Evolutionary conservation across 2,113 vertebrate species (phyloP).

Genomic region (Poecilia latipinna): DNA sequence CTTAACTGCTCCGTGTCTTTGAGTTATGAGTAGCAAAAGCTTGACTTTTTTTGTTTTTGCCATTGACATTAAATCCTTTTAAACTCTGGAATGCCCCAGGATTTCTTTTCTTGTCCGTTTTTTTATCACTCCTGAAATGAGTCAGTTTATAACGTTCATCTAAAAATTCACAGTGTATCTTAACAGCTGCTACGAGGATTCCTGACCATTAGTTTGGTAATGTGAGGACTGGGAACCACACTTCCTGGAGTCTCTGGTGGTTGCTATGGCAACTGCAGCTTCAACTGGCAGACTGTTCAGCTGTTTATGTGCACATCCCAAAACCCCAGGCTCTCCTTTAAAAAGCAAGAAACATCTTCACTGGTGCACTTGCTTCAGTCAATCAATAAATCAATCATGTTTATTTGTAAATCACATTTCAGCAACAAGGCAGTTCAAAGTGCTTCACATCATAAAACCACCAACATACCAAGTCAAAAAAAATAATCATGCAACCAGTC

Average conservation of each 20-base stretch:
- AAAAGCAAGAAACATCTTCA: not conserved
- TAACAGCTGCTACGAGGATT: not conserved
- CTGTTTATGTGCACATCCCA: not conserved
- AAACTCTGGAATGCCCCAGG: not conserved
- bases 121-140: not conserved
- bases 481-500: too few relatives aligned
- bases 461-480: too few relatives aligned
- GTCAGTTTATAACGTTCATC: not conserved
- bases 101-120: not conserved
- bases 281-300: not conserved
- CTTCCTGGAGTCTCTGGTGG: slow-evolving; percentile 5
- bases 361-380: not conserved
- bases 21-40: too few relatives aligned
- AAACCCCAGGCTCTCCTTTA: not conserved
- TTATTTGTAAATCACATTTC: too few relatives aligned
- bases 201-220: not conserved
- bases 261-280: slow-evolving; percentile 39
- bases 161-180: not conserved
- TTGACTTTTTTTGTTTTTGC: not conserved
- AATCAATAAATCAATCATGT: too few relatives aligned
- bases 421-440: too few relatives aligned
- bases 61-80: not conserved
- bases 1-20: too few relatives aligned
- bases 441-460: too few relatives aligned
- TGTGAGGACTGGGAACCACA: slow-evolving; percentile 3